A percentile compares a stretch with the other conserved stretches of the same genome.
Evolutionary conservation across 1,140 invertebrate species (phyloP).

Genomic region (Pseudomyrmex sp.): DNA sequence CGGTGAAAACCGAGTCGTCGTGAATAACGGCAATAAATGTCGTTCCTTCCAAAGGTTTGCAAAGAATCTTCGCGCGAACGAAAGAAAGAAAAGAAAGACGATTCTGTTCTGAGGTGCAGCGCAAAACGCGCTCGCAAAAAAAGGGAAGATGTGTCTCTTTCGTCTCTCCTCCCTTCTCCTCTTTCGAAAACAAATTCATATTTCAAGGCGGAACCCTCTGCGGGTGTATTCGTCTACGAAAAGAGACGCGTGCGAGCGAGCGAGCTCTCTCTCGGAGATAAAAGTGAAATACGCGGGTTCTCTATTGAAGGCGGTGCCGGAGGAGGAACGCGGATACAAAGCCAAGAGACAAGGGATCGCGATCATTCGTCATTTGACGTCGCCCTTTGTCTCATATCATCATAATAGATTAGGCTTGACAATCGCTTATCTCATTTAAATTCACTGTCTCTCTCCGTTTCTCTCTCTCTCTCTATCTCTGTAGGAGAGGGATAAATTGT

Average conservation of each 20-base stretch:
- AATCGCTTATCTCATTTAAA: constrained; percentile 71
- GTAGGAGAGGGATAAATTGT: constrained; percentile 20
- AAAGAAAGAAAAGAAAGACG: constrained; percentile 26
- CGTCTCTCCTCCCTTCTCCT: not conserved
- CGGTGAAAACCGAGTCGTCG: constrained; percentile 55
- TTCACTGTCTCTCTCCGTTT: constrained; percentile 38
- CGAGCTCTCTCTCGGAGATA: constrained; percentile 68
- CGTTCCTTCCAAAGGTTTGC: constrained; percentile 20
- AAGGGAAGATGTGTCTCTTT: not conserved
- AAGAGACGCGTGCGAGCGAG: constrained; percentile 53
- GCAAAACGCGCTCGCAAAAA: constrained; percentile 18
- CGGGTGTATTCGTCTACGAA: constrained; percentile 62
- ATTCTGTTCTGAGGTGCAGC: constrained; percentile 47
- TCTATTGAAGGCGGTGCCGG: constrained; percentile 68
- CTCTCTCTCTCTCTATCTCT: not conserved
- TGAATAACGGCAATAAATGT: constrained; percentile 63
- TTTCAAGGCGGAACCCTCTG: constrained; percentile 73
- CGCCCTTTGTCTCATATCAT: constrained; percentile 69
- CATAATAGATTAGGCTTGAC: constrained; percentile 72
- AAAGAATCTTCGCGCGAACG: constrained; percentile 40
- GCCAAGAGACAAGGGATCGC: constrained; percentile 61
- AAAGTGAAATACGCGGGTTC: constrained; percentile 78
- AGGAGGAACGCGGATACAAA: constrained; percentile 72
- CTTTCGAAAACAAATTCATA: constrained; percentile 80
- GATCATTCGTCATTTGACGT: constrained; percentile 70